Percentiles rank a stretch among this genome's conserved stretches.
These are phyloP conservation scores for Rhinolophus sinicus DNA, from an alignment of 2,113 vertebrate species.

Conservation along the genomic window DNA sequence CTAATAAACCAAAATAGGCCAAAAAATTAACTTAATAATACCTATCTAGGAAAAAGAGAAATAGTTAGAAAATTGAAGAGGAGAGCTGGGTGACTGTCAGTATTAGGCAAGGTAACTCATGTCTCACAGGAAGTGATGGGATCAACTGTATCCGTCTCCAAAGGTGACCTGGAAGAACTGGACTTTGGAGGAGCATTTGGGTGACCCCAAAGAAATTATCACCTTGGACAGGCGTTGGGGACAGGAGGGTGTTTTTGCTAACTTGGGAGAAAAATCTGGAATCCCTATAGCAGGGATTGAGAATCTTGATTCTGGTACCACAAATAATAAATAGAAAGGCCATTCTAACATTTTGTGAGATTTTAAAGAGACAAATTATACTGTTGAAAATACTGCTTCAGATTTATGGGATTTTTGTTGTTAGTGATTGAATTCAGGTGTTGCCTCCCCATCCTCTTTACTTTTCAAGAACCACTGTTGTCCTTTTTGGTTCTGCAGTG, in stretches of 20 bases:
- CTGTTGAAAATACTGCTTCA: neutral
- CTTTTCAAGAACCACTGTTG: neutral
- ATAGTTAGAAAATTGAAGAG: neutral
- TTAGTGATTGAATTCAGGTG: neutral
- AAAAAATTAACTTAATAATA: neutral
- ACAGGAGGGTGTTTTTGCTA: neutral
- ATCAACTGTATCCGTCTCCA: neutral
- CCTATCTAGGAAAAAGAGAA: neutral
- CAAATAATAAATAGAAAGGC: neutral
- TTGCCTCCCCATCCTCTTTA: neutral
- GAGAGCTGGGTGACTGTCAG: neutral
- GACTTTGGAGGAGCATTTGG: neutral
- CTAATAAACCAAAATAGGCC: neutral
- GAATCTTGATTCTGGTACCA: neutral
- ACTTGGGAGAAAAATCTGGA: conserved; percentile 4
- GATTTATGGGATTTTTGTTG: neutral
- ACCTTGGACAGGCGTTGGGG: neutral
- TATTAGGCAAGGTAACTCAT: neutral
- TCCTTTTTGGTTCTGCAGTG: neutral
- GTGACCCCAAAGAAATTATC: neutral
- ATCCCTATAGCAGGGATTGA: neutral
- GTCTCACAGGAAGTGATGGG: neutral
- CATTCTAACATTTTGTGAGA: neutral
- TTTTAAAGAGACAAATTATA: neutral
- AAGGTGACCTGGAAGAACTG: neutral